A percentile compares a stretch with the other conserved stretches of the same genome.
Conservation (phyloP, 2,797 vertebrate genomes). For the Australoheros facetus region DNA sequence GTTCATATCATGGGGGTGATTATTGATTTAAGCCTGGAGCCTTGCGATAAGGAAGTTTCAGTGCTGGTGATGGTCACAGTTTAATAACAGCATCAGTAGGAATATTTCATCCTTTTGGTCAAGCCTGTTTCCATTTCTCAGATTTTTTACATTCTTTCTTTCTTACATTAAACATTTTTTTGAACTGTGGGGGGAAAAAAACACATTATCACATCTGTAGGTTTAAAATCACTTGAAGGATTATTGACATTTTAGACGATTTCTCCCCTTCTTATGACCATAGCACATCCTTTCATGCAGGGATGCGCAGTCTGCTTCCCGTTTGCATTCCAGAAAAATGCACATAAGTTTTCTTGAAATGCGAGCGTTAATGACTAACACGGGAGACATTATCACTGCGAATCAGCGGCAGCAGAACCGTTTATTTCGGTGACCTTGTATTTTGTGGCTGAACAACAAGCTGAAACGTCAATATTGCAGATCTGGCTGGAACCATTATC, state of each 20-base stretch:
- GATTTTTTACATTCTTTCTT: background rate
- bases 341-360: slow-evolving; percentile 20
- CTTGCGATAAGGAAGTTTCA: background rate
- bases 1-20: background rate
- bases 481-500: slow-evolving; percentile 20
- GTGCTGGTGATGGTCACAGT: background rate
- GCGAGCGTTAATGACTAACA: slow-evolving; percentile 25
- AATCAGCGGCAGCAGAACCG: slow-evolving; percentile 36
- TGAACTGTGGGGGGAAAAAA: accelerated
- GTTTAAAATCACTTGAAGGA: background rate
- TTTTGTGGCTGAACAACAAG: slow-evolving; percentile 9
- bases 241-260: background rate
- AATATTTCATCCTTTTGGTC: background rate
- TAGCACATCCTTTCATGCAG: background rate
- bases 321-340: background rate
- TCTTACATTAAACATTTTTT: background rate
- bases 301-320: background rate
- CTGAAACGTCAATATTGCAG: slow-evolving; percentile 25
- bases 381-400: slow-evolving; percentile 33
- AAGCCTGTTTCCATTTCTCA: background rate
- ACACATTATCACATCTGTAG: background rate
- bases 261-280: background rate
- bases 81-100: background rate
- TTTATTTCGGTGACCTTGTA: slow-evolving; percentile 41
- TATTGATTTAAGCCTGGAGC: background rate